Conservation (phyloP, 2,888 invertebrate species). For the Parnassius glacialis region DNA sequence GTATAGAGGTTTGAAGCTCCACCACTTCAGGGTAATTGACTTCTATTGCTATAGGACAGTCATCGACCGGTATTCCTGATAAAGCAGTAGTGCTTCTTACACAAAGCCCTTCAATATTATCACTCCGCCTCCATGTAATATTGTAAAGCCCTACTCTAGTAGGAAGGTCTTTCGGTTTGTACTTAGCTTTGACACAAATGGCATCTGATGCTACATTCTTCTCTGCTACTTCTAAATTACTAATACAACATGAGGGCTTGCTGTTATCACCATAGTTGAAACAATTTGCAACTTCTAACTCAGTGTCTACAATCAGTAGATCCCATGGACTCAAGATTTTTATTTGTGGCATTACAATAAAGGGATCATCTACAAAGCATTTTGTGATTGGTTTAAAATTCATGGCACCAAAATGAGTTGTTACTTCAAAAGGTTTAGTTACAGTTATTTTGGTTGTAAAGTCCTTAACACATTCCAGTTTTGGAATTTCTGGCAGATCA, state of each 20-base stretch:
- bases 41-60: constrained; percentile 82
- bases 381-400: constrained; percentile 84
- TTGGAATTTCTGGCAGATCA: constrained; percentile 61
- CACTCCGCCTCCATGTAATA: constrained; percentile 65
- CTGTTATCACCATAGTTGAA: constrained; percentile 55
- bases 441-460: constrained; percentile 82
- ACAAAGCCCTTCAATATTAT: constrained; percentile 49
- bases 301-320: constrained; percentile 83
- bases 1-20: constrained; percentile 85
- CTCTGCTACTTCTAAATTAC: constrained; percentile 63
- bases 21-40: constrained; percentile 87
- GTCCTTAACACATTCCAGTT: constrained; percentile 81
- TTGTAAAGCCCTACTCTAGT: constrained; percentile 71
- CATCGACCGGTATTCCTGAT: constrained; percentile 80
- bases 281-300: constrained; percentile 82
- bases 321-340: constrained; percentile 87
- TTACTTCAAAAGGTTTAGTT: constrained; percentile 86
- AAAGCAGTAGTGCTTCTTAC: constrained; percentile 80
- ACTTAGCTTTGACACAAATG: constrained; percentile 63
- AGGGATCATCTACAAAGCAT: constrained; percentile 85
- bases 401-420: constrained; percentile 83
- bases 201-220: constrained; percentile 70
- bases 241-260: constrained; percentile 60
- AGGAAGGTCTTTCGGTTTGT: constrained; percentile 65
- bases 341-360: constrained; percentile 85